phyloP scores from a whole-genome alignment of 2,888 invertebrate genomes.

The Pilophorus perplexus region DNA sequence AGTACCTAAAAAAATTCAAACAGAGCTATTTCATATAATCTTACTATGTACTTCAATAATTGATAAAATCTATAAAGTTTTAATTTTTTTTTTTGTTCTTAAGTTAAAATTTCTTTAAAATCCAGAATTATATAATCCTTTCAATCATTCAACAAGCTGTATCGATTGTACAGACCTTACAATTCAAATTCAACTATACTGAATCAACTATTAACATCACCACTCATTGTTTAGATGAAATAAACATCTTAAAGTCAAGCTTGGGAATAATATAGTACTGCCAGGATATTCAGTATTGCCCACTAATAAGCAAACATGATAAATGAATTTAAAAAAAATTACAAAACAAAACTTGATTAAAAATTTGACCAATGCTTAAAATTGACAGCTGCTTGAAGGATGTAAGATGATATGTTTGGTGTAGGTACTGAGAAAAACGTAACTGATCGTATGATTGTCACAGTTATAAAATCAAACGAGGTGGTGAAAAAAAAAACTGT shows the following conservation, averaged over 20 bases:
- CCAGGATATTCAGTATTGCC: no score
- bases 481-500: no score
- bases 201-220: no score
- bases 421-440: neutral
- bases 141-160: conserved; percentile 5
- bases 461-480: no score
- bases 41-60: conserved; percentile 33
- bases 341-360: no score
- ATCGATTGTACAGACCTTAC: no score
- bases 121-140: conserved; percentile 1
- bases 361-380: neutral
- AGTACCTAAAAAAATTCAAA: conserved; percentile 28
- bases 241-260: no score
- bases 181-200: no score
- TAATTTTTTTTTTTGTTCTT: neutral
- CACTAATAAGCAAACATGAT: no score
- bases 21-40: conserved; percentile 39
- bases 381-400: neutral
- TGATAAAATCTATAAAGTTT: conserved; percentile 40
- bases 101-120: neutral
- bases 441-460: conserved; percentile 1
- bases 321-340: no score
- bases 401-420: neutral
- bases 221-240: no score
- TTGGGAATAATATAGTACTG: no score